Percentiles rank a stretch among this genome's conserved stretches.
Conservation (phyloP, 2,888 invertebrate genomes). For the Drosophila nigritarsus region DNA sequence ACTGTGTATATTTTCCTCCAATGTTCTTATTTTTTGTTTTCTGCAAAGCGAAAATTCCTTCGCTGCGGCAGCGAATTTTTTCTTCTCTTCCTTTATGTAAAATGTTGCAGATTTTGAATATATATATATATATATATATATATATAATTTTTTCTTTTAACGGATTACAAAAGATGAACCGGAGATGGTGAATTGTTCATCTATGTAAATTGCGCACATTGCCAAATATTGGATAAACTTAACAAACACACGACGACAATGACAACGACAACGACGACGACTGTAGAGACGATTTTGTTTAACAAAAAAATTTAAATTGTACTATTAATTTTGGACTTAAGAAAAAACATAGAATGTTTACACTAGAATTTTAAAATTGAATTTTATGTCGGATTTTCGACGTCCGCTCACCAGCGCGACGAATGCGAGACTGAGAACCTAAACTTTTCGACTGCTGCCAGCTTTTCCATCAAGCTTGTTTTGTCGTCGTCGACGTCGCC, state of each 20-base stretch:
- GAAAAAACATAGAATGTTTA: conserved; percentile 59
- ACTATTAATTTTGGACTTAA: conserved; percentile 55
- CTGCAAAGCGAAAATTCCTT: conserved; percentile 70
- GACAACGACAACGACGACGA: not conserved
- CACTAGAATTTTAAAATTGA: conserved; percentile 58
- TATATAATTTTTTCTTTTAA: conserved; percentile 8
- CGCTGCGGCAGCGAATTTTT: conserved; percentile 37
- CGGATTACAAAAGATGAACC: conserved; percentile 6
- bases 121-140: not conserved
- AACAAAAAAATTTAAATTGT: conserved; percentile 41
- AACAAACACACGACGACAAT: conserved; percentile 25
- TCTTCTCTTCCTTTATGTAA: conserved; percentile 53
- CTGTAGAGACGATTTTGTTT: conserved; percentile 14
- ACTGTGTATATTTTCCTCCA: conserved; percentile 50
- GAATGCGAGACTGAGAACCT: conserved; percentile 67
- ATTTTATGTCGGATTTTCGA: conserved; percentile 43
- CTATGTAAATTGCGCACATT: conserved; percentile 18
- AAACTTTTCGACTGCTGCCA: conserved; percentile 50
- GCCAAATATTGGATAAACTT: conserved; percentile 14
- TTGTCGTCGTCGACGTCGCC: conserved; percentile 53
- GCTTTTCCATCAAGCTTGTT: conserved; percentile 55
- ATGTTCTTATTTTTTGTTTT: conserved; percentile 37
- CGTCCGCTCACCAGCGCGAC: conserved; percentile 77
- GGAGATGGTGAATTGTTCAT: conserved; percentile 1
- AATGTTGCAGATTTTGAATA: conserved; percentile 36